phyloP scores from a whole-genome alignment of 2,113 vertebrate genomes.

The Ceyx melanurus region DNA sequence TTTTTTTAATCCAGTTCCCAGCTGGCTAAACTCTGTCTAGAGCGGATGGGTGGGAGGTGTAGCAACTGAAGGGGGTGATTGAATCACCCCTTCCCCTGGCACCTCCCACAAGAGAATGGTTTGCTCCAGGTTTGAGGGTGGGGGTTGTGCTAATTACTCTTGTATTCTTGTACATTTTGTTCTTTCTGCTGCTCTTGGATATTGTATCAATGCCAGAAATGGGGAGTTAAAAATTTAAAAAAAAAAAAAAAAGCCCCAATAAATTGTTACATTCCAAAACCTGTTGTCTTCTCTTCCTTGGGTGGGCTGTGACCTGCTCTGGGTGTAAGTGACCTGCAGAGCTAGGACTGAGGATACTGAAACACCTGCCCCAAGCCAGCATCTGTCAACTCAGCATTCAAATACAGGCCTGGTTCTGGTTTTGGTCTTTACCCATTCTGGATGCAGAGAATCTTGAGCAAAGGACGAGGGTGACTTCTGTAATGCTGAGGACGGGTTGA shows the following conservation, averaged over 20 bases:
- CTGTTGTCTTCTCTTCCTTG: background rate
- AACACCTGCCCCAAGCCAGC: background rate
- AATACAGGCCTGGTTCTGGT: background rate
- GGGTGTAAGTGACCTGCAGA: accelerated
- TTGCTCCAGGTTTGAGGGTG: constrained; percentile 69
- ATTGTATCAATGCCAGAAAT: constrained; percentile 83
- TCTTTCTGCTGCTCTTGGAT: constrained; percentile 83
- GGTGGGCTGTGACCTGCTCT: background rate
- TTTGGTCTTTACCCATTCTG: background rate
- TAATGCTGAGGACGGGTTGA: background rate
- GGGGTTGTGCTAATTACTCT: constrained; percentile 76
- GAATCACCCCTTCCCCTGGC: constrained; percentile 32
- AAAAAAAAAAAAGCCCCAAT: constrained; percentile 59
- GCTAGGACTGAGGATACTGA: accelerated
- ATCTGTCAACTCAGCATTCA: background rate
- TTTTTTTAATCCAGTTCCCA: constrained; percentile 77
- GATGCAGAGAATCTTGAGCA: background rate
- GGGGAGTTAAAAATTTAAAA: constrained; percentile 65
- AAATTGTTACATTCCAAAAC: constrained; percentile 84
- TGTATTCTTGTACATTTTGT: constrained; percentile 80
- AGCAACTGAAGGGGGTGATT: constrained; percentile 27
- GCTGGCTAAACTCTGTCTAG: constrained; percentile 80
- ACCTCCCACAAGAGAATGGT: constrained; percentile 21
- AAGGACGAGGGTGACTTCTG: background rate
- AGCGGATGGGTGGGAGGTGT: constrained; percentile 35